A percentile compares a stretch with the other conserved stretches of the same genome.
These are phyloP conservation scores for Gymnorhina tibicen DNA, from an alignment of 2,113 vertebrate species.

Conservation along the genomic window DNA sequence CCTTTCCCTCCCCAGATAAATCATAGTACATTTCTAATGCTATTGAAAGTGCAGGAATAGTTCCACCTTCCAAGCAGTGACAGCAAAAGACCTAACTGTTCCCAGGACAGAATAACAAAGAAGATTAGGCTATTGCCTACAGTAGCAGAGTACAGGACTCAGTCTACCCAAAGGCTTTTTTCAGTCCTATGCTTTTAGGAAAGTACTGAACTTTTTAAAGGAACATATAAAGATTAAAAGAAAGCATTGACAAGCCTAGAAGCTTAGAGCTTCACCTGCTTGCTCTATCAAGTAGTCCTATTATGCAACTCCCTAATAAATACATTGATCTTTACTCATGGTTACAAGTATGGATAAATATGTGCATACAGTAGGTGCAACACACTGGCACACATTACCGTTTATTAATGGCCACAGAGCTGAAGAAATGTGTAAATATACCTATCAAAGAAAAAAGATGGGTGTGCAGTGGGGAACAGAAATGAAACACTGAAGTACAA, in stretches of 20 bases:
- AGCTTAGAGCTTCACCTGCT: neutral
- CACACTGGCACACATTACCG: neutral
- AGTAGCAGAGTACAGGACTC: neutral
- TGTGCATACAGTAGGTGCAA: fast-evolving
- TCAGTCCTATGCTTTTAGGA: neutral
- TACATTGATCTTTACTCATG: neutral
- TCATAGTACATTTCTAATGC: neutral
- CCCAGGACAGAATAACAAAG: neutral
- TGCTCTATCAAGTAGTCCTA: neutral
- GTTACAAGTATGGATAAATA: neutral
- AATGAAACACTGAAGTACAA: neutral
- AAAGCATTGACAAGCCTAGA: neutral
- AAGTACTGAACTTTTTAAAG: neutral
- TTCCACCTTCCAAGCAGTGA: neutral
- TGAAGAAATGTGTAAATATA: neutral
- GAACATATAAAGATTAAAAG: neutral
- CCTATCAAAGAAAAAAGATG: neutral
- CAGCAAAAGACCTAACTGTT: neutral
- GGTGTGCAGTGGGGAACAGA: neutral
- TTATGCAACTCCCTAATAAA: neutral
- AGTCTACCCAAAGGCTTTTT: neutral
- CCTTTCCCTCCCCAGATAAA: neutral
- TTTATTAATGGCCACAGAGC: neutral
- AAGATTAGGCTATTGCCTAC: neutral
- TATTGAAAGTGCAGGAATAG: neutral